Evolutionary conservation across 2,888 invertebrate genomes (phyloP).

Genomic region (Drosophila prolongata): DNA sequence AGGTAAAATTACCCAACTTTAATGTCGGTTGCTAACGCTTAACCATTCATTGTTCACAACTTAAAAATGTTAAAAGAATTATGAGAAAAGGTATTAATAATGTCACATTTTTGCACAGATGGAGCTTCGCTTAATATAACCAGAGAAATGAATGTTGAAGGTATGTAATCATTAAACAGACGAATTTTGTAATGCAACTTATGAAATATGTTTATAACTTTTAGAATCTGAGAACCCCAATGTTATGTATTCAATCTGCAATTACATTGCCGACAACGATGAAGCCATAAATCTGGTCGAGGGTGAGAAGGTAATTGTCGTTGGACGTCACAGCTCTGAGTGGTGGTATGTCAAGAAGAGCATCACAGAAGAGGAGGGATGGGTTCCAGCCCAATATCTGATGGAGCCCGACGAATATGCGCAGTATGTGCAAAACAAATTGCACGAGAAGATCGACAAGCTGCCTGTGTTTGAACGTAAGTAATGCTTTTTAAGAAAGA

Average conservation of each 20-base stretch:
- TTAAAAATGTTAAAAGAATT: neutral
- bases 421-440: conserved; percentile 92
- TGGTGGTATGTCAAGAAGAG: conserved; percentile 97
- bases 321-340: conserved; percentile 93
- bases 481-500: conserved; percentile 66
- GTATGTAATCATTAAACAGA: conserved; percentile 68
- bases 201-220: neutral
- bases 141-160: conserved; percentile 87
- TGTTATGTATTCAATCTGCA: conserved; percentile 92
- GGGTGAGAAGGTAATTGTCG: conserved; percentile 94
- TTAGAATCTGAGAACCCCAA: conserved; percentile 88
- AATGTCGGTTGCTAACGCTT: conserved; percentile 76
- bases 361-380: conserved; percentile 95
- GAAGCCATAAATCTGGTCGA: conserved; percentile 95
- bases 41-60: conserved; percentile 47
- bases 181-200: too few species aligned
- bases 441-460: conserved; percentile 96
- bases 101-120: conserved; percentile 85
- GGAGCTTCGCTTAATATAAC: conserved; percentile 90
- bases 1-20: conserved; percentile 77
- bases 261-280: conserved; percentile 93
- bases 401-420: conserved; percentile 93
- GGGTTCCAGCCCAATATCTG: conserved; percentile 95
- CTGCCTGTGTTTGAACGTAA: conserved; percentile 96
- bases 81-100: neutral